A percentile compares a stretch with the other conserved stretches of the same genome.
phyloP scores from a whole-genome alignment of 2,797 vertebrate genomes.

The Pagetopsis macropterus region DNA sequence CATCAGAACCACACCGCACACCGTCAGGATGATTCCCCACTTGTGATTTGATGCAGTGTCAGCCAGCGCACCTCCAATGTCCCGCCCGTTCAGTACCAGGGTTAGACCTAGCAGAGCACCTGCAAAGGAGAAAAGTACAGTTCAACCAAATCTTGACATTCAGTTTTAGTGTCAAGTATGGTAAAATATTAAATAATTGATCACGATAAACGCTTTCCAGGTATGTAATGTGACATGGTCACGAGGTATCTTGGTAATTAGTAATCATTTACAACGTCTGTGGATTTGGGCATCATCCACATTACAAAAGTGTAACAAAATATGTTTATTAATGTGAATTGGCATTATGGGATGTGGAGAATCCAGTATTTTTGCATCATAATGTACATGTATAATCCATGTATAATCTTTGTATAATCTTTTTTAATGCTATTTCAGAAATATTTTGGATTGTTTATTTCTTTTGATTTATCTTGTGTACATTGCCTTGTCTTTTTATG shows the following conservation, averaged over 20 bases:
- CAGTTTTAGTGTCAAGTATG: too few species aligned
- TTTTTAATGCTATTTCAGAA: too few species aligned
- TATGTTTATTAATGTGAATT: not conserved
- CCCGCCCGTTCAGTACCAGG: conserved; percentile 92
- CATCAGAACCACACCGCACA: conserved; percentile 97
- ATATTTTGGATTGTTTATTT: too few species aligned
- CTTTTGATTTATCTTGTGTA: too few species aligned
- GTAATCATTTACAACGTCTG: not conserved
- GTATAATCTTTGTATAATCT: too few species aligned
- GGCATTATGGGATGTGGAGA: not conserved
- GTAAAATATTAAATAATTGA: too few species aligned
- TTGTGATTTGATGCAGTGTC: conserved; percentile 91
- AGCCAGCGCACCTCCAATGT: conserved; percentile 88
- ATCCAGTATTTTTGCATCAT: not conserved
- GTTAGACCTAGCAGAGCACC: conserved; percentile 93
- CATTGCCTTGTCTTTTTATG: too few species aligned
- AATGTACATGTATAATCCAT: not conserved
- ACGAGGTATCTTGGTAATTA: too few species aligned
- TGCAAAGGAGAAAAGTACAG: conserved; percentile 55
- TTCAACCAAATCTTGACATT: not conserved
- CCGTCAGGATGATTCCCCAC: conserved; percentile 94
- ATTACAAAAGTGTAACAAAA: conserved; percentile 3
- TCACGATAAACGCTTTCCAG: too few species aligned
- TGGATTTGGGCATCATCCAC: not conserved
- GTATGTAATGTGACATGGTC: too few species aligned